Percentiles rank a stretch among this genome's conserved stretches.
Evolutionary conservation across 2,113 vertebrate species (phyloP).

Genomic region (Oryctolagus cuniculus): mOryCun1.1 NC_091436.1:153961001-153961500

Average conservation of each 20-base stretch:
- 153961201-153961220: not conserved
- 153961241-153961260: not conserved
- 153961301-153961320: not conserved
- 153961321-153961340: not conserved
- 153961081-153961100: slow-evolving; percentile 26
- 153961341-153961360: not conserved
- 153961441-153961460: not conserved
- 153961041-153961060: not conserved
- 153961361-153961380: not conserved
- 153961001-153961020: not conserved
- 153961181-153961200: not conserved
- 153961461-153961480: not conserved
- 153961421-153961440: not conserved
- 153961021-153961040: not conserved
- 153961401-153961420: not conserved
- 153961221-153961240: not conserved
- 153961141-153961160: not conserved
- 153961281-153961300: not conserved
- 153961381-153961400: not conserved
- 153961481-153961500: not conserved
- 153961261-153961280: not conserved
- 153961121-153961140: not conserved
- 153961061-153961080: slow-evolving; percentile 36
- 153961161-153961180: not conserved
- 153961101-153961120: not conserved